Conservation (phyloP, 2,888 invertebrate species). For the Aphodius sticticus region DNA sequence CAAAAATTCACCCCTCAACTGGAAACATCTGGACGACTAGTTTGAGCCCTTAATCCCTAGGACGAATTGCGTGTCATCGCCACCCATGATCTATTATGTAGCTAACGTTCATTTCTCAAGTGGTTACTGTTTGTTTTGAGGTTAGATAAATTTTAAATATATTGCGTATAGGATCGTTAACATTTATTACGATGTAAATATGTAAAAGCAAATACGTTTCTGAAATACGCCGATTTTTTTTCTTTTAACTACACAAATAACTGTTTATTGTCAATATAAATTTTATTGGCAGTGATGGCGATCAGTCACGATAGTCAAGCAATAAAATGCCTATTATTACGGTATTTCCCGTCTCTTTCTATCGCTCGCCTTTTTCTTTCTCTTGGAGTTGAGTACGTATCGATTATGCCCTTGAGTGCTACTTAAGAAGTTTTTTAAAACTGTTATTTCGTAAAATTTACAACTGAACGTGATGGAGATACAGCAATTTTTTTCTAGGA, state of each 20-base stretch:
- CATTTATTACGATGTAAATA: background rate
- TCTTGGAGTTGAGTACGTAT: background rate
- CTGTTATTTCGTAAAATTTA: background rate
- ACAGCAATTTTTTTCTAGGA: background rate
- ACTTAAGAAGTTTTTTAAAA: background rate
- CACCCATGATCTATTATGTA: background rate
- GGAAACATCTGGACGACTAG: constrained; percentile 27
- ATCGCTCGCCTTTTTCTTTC: background rate
- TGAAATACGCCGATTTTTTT: background rate
- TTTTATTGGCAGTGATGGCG: background rate
- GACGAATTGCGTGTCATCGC: constrained; percentile 34
- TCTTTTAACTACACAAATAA: background rate
- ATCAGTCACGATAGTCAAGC: constrained; percentile 4
- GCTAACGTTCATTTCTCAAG: constrained; percentile 12
- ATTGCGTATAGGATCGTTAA: background rate
- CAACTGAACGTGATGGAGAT: background rate
- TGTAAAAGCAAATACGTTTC: background rate
- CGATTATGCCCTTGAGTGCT: background rate
- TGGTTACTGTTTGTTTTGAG: constrained; percentile 11
- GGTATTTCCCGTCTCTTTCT: background rate
- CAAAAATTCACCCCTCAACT: constrained; percentile 18
- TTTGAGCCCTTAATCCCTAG: constrained; percentile 27
- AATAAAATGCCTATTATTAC: constrained; percentile 4
- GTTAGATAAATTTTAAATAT: background rate
- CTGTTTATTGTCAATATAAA: background rate